Evolutionary conservation across 2,888 invertebrate genomes (phyloP), one percentile per base, ranked within the genome.

Genomic region (Peribatodes rhomboidaria): DNA sequence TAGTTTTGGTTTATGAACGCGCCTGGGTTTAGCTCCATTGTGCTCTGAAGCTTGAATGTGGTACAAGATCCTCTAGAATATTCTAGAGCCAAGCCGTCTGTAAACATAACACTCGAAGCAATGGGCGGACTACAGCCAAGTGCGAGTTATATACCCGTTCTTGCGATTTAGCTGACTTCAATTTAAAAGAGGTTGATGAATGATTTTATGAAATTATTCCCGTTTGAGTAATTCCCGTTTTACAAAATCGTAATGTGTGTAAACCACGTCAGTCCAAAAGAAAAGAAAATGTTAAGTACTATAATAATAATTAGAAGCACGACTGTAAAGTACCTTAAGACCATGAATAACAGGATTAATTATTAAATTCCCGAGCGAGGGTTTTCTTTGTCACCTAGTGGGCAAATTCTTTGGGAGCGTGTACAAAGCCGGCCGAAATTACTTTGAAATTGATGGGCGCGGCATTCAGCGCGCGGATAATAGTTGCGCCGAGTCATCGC

Each of bases 401-500:
- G 42, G 33, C 47, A 39, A 39, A 56, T 55, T 50, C 55, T 50
- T 47, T 37, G 33, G 10, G 37, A 16, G 46, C 55, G 10, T 13
- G 47, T 50, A 61, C 49, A 61, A 57, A 56, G 52, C 37, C 41
- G 35, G 0, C 47, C 22, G 16, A 46, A 57, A 52, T 46, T 35
- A 37, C 56, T 22, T 31, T 20, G 55, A 55, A 57, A 62, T 56
- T 62, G 56, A 56, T 62, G 55, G 44, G 13, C 11, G 39, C 39
- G 31, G 33, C 33, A 49, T 64, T 59, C 59, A 58, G 14, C 27
- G 31, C 20, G 27, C n/a, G n/a, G 54, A 58, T 41, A 58, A 63
- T 59, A 18, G 35, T 54, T 33, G 1, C n/a, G 59, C 20, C 35
- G 35, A 59, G 54, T 65, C 64, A 59, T 65, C 53, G 27, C 47